Evolutionary conservation across 2,797 vertebrate genomes (phyloP).

Genomic region (Halcyon smyrnensis): DNA sequence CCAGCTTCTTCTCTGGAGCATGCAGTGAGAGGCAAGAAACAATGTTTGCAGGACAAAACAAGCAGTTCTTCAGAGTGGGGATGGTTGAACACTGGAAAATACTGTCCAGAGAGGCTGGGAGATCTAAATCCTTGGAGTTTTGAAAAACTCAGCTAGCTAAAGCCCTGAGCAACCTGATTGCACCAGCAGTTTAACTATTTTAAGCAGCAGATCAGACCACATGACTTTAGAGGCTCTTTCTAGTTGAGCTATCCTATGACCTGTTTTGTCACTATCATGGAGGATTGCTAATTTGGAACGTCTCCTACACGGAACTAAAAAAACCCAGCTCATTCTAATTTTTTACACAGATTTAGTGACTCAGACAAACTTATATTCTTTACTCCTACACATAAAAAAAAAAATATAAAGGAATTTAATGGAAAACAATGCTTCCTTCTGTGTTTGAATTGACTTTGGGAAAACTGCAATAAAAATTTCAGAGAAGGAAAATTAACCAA

Average conservation of each 20-base stretch:
- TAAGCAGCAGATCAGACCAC: background rate
- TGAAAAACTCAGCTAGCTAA: background rate
- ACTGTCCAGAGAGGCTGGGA: background rate
- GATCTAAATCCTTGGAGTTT: background rate
- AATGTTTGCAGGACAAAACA: background rate
- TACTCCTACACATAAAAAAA: background rate
- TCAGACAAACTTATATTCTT: background rate
- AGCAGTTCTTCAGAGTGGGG: background rate
- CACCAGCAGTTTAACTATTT: background rate
- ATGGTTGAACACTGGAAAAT: background rate
- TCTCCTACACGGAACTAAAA: background rate
- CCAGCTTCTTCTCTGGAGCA: background rate
- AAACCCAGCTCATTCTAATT: accelerated
- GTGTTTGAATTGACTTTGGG: background rate
- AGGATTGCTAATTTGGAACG: background rate
- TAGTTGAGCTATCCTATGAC: background rate
- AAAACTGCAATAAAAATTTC: background rate
- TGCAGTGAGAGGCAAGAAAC: background rate
- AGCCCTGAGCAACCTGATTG: background rate
- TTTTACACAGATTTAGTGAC: background rate
- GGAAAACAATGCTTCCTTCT: background rate
- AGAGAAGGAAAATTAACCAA: background rate
- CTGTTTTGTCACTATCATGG: background rate
- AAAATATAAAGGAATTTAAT: no score
- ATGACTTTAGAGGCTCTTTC: background rate